Base-by-base conservation (phyloP, 2,888 invertebrate genomes). In the Philaethria dido region DNA sequence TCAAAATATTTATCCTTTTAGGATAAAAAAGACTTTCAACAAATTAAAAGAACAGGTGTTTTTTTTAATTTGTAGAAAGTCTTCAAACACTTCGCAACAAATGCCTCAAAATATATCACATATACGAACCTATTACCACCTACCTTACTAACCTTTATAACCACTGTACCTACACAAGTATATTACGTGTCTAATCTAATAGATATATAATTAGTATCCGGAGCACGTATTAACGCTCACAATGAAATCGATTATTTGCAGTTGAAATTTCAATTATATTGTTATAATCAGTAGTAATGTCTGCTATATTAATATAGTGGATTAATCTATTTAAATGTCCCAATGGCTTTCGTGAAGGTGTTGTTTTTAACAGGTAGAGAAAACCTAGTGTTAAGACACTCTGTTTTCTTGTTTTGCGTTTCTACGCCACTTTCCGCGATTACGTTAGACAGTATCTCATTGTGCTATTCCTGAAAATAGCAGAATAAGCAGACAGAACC, bases 251-350 rank as follows among this genome's bases (percentile, higher is more conserved):
- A 39, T 67, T 55, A 67, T 59, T 50, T 36, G 29, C 59, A 65
- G 63, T 57, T 63, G 67, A 68, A 68, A 68, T 68, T 68, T 60
- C 55, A 55, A 66, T 68, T 59, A 50, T 52, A 47, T 50, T 33
- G 44, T 20, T 45, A 52, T 52, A 68, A 64, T 68, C 44, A 64
- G 52, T 16, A 68, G 36, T 60, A 54, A 64, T 68, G 60, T 54
- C 54, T 57, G 47, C 14, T 60, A 50, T 50, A 52, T 59, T 64
- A 66, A 66, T 84, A 80, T 76, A 75, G 75, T 78, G 81, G 86
- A 62, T 60, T 85, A 85, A 86, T 87, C 84, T 82, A 82, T 84
- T 87, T 87, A 82, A 86, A 87, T 85, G 84, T 82, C 82, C 84
- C 83, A 86, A 2, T 22, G 14, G 2, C 16, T 20, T 20, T 42